Percentiles rank a stretch among this genome's conserved stretches.
Evolutionary conservation across 2,113 vertebrate genomes (phyloP).

Genomic region (Silurus meridionalis): DNA sequence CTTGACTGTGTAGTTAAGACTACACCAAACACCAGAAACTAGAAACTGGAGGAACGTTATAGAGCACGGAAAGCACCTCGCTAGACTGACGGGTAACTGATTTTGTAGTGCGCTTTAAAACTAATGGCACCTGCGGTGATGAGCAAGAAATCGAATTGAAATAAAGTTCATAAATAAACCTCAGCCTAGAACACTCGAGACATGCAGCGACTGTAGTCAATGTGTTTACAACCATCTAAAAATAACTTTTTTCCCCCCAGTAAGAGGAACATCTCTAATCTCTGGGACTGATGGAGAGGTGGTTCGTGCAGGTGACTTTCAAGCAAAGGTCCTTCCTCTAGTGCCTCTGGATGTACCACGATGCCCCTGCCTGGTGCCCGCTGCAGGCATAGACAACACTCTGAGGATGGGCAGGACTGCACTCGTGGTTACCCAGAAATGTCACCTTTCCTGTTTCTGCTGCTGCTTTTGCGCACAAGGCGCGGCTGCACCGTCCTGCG

Average conservation of each 20-base stretch:
- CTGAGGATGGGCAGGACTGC: constrained; percentile 69
- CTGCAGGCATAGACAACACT: constrained; percentile 77
- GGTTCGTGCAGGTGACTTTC: neutral
- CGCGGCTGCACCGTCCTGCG: constrained; percentile 71
- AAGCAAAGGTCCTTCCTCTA: constrained; percentile 54
- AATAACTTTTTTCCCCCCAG: neutral
- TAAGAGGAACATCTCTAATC: neutral
- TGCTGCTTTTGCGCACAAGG: constrained; percentile 73
- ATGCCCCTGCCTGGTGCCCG: constrained; percentile 68
- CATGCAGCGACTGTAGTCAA: no score
- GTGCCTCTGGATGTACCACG: constrained; percentile 53
- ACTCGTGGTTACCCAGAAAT: constrained; percentile 78
- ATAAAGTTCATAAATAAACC: neutral
- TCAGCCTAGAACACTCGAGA: neutral
- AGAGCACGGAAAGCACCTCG: neutral
- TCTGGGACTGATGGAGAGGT: neutral
- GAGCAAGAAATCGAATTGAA: neutral
- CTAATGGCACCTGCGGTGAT: neutral
- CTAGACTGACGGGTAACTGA: neutral
- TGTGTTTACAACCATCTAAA: neutral
- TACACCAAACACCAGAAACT: neutral
- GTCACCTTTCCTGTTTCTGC: constrained; percentile 82
- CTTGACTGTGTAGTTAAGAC: neutral
- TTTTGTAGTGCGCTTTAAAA: neutral
- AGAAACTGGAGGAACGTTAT: neutral